A percentile compares a stretch with the other conserved stretches of the same genome.
phyloP scores from a whole-genome alignment of 1,140 invertebrate genomes.

The Rhopalosiphum padi region DNA sequence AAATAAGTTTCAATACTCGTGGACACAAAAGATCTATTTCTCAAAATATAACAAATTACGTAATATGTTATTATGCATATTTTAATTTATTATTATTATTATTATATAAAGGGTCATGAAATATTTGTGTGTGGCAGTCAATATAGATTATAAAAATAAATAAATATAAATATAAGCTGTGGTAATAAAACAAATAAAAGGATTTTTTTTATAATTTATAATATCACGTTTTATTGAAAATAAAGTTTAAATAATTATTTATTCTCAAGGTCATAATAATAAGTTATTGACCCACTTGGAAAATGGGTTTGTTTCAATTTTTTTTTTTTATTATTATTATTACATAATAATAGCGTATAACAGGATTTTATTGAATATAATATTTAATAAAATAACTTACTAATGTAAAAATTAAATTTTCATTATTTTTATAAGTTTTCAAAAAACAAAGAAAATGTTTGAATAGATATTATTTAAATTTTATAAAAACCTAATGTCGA shows the following conservation, averaged over 20 bases:
- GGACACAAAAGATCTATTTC: neutral
- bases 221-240: neutral
- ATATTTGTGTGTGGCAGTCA: neutral
- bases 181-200: neutral
- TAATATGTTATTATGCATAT: no score
- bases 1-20: neutral
- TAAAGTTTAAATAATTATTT: neutral
- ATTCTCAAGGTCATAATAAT: neutral
- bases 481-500: no score
- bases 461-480: no score
- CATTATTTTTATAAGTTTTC: neutral
- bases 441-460: neutral
- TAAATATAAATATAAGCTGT: neutral
- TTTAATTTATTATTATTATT: neutral
- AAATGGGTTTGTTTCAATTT: neutral
- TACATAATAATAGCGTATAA: neutral
- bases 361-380: conserved; percentile 23
- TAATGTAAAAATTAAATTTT: neutral
- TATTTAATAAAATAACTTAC: neutral
- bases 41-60: neutral
- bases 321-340: neutral
- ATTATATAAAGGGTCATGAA: neutral
- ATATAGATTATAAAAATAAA: neutral
- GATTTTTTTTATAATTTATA: neutral
- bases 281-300: conserved; percentile 36